Conservation (phyloP, 2,113 vertebrate genomes). For the Sinocyclocheilus anophthalmus region DNA sequence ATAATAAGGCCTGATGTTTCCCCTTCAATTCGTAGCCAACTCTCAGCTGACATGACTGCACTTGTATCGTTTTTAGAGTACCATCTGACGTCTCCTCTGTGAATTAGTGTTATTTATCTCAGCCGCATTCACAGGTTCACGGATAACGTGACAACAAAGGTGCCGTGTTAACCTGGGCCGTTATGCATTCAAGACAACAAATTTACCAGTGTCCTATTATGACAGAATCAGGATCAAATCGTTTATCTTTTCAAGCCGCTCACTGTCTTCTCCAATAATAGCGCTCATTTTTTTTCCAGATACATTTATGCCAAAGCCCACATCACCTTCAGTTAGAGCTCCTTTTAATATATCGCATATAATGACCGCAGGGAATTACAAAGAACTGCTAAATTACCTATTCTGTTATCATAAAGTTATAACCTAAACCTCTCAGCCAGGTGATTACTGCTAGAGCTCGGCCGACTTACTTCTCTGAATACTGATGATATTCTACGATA, state of each 20-base stretch:
- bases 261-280: slow-evolving; percentile 18
- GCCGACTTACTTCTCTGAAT: slow-evolving; percentile 14
- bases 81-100: background rate
- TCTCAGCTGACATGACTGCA: background rate
- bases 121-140: background rate
- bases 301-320: slow-evolving; percentile 10
- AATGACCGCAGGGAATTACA: slow-evolving; percentile 28
- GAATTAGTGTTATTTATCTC: slow-evolving; percentile 12
- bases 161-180: background rate
- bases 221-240: slow-evolving; percentile 29
- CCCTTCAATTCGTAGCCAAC: background rate
- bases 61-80: slow-evolving; percentile 1
- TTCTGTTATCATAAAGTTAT: slow-evolving; percentile 42
- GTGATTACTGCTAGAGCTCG: slow-evolving; percentile 19
- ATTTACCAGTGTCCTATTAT: slow-evolving; percentile 12
- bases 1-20: background rate
- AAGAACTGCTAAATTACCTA: slow-evolving; percentile 35
- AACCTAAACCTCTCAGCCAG: slow-evolving; percentile 43
- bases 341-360: slow-evolving; percentile 18
- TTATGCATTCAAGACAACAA: slow-evolving; percentile 1
- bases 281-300: background rate
- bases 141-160: background rate
- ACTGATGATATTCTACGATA: slow-evolving; percentile 23
- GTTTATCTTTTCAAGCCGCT: slow-evolving; percentile 27
- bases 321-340: slow-evolving; percentile 18